Conservation (phyloP, 1,140 invertebrate species). For the Lordiphosa stackelbergi region DNA sequence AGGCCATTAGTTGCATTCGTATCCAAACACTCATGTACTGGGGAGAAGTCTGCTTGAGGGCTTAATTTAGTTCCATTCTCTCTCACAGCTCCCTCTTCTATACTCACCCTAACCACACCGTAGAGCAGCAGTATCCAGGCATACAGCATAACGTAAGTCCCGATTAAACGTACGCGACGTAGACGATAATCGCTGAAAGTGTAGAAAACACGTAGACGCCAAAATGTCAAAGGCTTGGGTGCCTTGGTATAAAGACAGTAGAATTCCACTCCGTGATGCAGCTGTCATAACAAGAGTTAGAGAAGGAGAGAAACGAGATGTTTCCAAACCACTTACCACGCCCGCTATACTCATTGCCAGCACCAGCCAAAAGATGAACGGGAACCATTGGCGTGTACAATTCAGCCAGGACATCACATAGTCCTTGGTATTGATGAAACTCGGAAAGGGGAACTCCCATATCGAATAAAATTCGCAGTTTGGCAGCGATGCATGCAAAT, state of each 20-base stretch:
- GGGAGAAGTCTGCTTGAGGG: neutral
- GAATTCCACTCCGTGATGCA: neutral
- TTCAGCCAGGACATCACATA: neutral
- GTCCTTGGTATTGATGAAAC: neutral
- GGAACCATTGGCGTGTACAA: neutral
- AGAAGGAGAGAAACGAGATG: too few species aligned
- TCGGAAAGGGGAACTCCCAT: neutral
- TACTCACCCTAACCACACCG: neutral
- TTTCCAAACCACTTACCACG: neutral
- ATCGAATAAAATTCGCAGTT: conserved; percentile 1
- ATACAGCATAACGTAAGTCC: neutral
- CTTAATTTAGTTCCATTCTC: too few species aligned
- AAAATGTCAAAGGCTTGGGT: neutral
- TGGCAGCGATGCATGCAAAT: neutral
- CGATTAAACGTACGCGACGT: neutral
- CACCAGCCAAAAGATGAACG: neutral
- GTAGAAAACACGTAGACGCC: neutral
- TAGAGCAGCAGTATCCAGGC: neutral
- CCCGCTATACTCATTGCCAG: neutral
- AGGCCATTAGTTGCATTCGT: neutral
- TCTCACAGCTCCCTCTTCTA: neutral
- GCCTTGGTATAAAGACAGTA: neutral
- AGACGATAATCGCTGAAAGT: neutral
- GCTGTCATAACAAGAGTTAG: neutral
- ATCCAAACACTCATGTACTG: neutral